Conservation (phyloP, 2,888 invertebrate species). For the Panopea generosa region DNA sequence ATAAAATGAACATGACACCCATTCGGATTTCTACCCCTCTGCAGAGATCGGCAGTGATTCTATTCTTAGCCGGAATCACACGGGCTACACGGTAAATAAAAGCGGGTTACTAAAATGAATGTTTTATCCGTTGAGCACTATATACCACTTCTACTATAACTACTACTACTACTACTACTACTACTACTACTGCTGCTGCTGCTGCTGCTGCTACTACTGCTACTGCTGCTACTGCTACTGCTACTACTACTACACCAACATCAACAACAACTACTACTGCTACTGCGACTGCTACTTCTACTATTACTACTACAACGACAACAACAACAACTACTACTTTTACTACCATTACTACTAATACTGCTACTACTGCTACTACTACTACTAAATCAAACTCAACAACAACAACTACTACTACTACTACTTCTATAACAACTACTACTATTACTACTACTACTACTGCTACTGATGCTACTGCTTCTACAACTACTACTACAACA, state of each 20-base stretch:
- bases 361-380: neutral
- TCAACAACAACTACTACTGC: constrained; percentile 14
- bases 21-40: too few species aligned
- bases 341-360: neutral
- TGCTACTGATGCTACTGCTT: neutral
- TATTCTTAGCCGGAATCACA: too few species aligned
- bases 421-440: neutral
- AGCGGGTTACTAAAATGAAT: too few species aligned
- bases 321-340: neutral
- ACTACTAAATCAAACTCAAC: neutral
- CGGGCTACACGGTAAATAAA: too few species aligned
- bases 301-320: too few species aligned
- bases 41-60: too few species aligned
- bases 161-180: too few species aligned
- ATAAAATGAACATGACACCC: too few species aligned
- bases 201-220: neutral
- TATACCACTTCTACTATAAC: too few species aligned
- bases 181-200: neutral
- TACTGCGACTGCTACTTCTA: neutral
- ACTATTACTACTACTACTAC: neutral
- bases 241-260: neutral
- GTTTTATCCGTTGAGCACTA: too few species aligned
- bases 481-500: constrained; percentile 2
- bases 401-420: neutral
- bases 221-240: constrained; percentile 2